Evolutionary conservation across 2,113 vertebrate species (phyloP).

Genomic region (Lanius collurio): DNA sequence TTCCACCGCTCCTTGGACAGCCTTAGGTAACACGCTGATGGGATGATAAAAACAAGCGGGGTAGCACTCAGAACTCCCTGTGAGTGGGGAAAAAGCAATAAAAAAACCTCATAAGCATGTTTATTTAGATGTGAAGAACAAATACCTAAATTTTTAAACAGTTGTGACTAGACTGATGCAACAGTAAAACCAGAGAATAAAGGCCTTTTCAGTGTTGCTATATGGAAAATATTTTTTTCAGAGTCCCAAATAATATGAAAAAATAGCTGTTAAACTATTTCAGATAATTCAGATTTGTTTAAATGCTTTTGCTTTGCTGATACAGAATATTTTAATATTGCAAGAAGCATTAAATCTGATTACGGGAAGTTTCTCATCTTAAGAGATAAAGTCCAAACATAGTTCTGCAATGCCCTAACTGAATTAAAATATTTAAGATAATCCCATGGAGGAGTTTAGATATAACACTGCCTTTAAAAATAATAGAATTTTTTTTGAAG

Average conservation of each 20-base stretch:
- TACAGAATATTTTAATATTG: neutral
- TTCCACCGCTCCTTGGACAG: constrained; percentile 84
- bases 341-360: neutral
- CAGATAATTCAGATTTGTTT: neutral
- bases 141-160: neutral
- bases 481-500: neutral
- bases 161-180: neutral
- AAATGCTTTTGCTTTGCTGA: neutral
- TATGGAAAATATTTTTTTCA: neutral
- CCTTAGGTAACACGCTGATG: constrained; percentile 89
- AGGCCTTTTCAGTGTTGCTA: neutral
- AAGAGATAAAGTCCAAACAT: neutral
- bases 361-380: neutral
- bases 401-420: neutral
- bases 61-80: constrained; percentile 90
- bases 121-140: neutral
- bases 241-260: neutral
- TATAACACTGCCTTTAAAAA: neutral
- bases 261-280: neutral
- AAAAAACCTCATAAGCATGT: neutral
- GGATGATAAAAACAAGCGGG: constrained; percentile 94
- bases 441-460: neutral
- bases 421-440: neutral
- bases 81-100: constrained; percentile 31
- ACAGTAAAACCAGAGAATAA: neutral